Evolutionary conservation across 2,797 vertebrate genomes (phyloP).

Genomic region (Anas bahamensis): DNA sequence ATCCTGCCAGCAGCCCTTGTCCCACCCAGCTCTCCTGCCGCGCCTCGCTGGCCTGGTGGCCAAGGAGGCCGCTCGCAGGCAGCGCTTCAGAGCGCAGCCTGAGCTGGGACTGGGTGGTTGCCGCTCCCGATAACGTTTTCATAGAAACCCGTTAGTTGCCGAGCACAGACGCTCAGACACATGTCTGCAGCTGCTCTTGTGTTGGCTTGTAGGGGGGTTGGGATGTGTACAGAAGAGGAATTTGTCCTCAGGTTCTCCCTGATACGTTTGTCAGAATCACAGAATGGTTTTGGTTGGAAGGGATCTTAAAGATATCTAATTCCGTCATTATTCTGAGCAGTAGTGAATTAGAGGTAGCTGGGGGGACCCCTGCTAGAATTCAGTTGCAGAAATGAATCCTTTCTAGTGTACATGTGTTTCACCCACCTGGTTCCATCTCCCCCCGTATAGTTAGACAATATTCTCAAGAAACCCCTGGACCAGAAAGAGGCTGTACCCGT

Average conservation of each 20-base stretch:
- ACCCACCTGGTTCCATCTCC: background rate
- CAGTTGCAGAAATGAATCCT: background rate
- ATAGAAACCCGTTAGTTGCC: accelerated
- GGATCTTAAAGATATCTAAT: too few relatives aligned
- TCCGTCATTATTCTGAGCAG: background rate
- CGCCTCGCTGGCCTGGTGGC: too few relatives aligned
- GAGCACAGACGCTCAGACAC: background rate
- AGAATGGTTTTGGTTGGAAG: too few relatives aligned
- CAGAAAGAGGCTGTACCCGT: accelerated
- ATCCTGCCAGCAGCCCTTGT: too few relatives aligned
- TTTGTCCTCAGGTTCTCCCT: background rate
- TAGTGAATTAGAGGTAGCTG: accelerated
- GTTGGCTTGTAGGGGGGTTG: background rate
- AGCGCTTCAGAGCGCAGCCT: background rate
- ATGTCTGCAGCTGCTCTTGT: background rate
- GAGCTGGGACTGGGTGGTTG: background rate
- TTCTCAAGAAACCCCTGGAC: background rate
- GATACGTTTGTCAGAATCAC: background rate
- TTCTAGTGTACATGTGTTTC: accelerated
- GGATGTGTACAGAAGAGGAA: background rate
- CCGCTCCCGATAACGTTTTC: accelerated
- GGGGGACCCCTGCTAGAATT: background rate
- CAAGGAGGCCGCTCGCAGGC: background rate
- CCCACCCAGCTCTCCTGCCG: too few relatives aligned
- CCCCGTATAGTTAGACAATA: background rate